Conservation (phyloP, 2,113 vertebrate genomes). For the Eidolon helvum region DNA sequence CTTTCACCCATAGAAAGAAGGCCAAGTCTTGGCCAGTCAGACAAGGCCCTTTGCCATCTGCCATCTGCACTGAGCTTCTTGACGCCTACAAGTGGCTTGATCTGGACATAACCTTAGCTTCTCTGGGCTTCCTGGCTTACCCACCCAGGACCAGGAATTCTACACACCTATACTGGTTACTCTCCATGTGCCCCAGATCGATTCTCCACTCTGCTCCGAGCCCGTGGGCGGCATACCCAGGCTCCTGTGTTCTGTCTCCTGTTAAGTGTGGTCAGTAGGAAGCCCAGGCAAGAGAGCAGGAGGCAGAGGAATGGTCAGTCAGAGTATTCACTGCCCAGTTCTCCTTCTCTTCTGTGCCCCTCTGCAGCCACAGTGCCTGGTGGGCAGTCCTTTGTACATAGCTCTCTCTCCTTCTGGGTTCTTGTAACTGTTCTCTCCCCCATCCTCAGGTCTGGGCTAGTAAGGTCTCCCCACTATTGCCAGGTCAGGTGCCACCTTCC, state of each 20-base stretch:
- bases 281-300: neutral
- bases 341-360: neutral
- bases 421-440: rapidly evolving
- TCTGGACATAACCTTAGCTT: neutral
- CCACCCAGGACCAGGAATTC: neutral
- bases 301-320: neutral
- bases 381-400: rapidly evolving
- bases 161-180: neutral
- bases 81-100: no score
- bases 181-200: neutral
- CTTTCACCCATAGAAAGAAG: neutral
- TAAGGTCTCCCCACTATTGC: neutral
- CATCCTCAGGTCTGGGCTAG: rapidly evolving
- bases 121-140: neutral
- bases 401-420: neutral
- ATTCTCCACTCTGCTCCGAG: neutral
- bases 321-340: rapidly evolving
- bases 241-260: no score
- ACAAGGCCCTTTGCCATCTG: neutral
- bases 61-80: neutral
- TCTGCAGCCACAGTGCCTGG: neutral
- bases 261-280: neutral
- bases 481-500: no score
- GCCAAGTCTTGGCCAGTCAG: neutral
- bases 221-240: neutral